Evolutionary conservation across 1,140 invertebrate species (phyloP), one percentile per base, ranked within the genome.

Genomic region (Drosophila trapezifrons): DNA sequence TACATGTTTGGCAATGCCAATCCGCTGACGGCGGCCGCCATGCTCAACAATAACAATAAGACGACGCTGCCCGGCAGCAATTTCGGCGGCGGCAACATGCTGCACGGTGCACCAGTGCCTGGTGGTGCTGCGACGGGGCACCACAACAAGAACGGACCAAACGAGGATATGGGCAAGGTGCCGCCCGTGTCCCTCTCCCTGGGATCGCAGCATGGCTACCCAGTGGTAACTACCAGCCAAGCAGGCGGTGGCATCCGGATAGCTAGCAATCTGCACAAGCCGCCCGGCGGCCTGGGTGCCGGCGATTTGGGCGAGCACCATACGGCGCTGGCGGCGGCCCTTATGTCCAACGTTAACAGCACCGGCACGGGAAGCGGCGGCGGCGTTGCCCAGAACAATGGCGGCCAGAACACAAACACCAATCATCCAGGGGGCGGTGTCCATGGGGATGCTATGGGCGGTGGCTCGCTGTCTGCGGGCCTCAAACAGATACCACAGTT

Each of bases 401-500:
- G 27, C 40, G 59, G 13, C 20, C 75, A 43, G 17, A 66, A 22
- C 7, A 59, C 54, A 3, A 80, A 63, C 20, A 55, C 47, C 15
- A 72, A 69, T 15, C 51, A 80, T 18, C 51, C 64, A 49, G 71
- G 92, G 46, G 91, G 92, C 80, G 69, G 90, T 92, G 69, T 90
- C 92, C 76, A 74, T 25, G 43, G 49, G 8, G 60, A 62, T 32
- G 73, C 69, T 78, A 92, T 80, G 82, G 81, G 85, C 55, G 83
- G 37, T 79, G 89, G 77, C 54, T 91, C 78, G 35, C 35, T 93
- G 76, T 57, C 82, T 67, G 64, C 78, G 55, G 80, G 92, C 25
- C 76, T 91, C 3, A 91, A 91, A 43, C 90, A 91, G 59, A 91
- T 91, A 40, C 90, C 90, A 1, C 84, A 92, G 86, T 87, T 93